These are phyloP conservation scores for Iguana delicatissima DNA, from an alignment of 2,797 vertebrate species.

Conservation along the genomic window DNA sequence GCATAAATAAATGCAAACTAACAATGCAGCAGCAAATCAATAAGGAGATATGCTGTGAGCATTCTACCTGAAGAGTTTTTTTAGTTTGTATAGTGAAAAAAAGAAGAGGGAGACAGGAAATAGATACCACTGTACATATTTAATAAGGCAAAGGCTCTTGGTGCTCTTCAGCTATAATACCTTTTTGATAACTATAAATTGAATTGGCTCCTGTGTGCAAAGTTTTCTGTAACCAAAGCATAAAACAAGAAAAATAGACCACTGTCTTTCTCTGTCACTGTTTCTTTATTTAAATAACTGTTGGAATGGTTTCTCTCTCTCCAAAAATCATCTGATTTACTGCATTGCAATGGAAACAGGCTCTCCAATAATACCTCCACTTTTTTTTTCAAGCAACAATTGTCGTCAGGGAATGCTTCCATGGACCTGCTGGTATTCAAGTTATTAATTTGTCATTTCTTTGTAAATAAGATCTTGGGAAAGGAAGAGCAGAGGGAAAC, in stretches of 20 bases:
- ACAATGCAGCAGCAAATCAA: conserved; percentile 51
- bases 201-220: conserved; percentile 61
- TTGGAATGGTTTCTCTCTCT: conserved; percentile 52
- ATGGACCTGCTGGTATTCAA: conserved; percentile 56
- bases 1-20: neutral
- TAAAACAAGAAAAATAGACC: conserved; percentile 62
- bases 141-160: conserved; percentile 70
- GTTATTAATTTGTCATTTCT: conserved; percentile 72
- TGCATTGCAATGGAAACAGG: conserved; percentile 58
- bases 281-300: conserved; percentile 67
- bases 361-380: conserved; percentile 50
- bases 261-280: conserved; percentile 58
- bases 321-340: conserved; percentile 61
- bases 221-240: conserved; percentile 55
- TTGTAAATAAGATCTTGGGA: conserved; percentile 42
- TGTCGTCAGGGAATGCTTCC: conserved; percentile 62
- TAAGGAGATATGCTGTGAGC: conserved; percentile 45
- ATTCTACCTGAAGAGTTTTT: conserved; percentile 63
- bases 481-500: conserved; percentile 36
- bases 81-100: conserved; percentile 57
- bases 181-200: conserved; percentile 71
- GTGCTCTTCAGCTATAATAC: conserved; percentile 71
- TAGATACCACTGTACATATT: conserved; percentile 42
- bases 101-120: conserved; percentile 18
- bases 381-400: conserved; percentile 50